Conservation (phyloP, 2,888 invertebrate genomes). For the Drosophila sordidula region DNA sequence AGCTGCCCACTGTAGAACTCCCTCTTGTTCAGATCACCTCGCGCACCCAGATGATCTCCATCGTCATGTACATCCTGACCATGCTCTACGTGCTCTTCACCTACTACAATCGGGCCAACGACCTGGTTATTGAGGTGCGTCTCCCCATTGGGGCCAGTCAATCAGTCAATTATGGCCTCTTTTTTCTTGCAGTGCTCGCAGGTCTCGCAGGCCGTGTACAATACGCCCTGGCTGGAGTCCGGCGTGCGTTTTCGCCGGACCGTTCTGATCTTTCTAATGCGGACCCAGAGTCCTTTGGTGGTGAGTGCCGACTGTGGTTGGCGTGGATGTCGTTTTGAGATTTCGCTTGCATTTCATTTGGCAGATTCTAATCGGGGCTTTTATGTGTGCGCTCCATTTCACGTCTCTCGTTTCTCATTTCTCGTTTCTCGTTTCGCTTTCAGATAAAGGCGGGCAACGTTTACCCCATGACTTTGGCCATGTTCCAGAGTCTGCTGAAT, state of each 20-base stretch:
- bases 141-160: conserved; percentile 1
- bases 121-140: conserved; percentile 78
- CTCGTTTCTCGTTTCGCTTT: conserved; percentile 33
- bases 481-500: conserved; percentile 82
- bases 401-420: conserved; percentile 40
- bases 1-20: too few species aligned
- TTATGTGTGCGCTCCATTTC: conserved; percentile 68
- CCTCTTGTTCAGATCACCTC: conserved; percentile 22
- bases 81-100: conserved; percentile 82
- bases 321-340: conserved; percentile 17
- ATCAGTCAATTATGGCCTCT: conserved; percentile 2
- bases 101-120: conserved; percentile 83
- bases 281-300: conserved; percentile 78
- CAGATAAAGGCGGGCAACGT: conserved; percentile 72
- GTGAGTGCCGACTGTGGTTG: conserved; percentile 50
- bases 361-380: conserved; percentile 69
- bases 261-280: conserved; percentile 77
- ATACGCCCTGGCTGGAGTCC: conserved; percentile 80
- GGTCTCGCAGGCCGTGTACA: conserved; percentile 80
- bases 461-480: conserved; percentile 77
- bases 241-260: conserved; percentile 68
- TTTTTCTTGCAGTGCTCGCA: conserved; percentile 66
- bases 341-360: conserved; percentile 53
- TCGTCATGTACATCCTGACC: conserved; percentile 80
- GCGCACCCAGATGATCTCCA: conserved; percentile 50